These are phyloP conservation scores for Adelosebastes latens DNA, from an alignment of 2,797 vertebrate species.

Conservation along the genomic window DNA sequence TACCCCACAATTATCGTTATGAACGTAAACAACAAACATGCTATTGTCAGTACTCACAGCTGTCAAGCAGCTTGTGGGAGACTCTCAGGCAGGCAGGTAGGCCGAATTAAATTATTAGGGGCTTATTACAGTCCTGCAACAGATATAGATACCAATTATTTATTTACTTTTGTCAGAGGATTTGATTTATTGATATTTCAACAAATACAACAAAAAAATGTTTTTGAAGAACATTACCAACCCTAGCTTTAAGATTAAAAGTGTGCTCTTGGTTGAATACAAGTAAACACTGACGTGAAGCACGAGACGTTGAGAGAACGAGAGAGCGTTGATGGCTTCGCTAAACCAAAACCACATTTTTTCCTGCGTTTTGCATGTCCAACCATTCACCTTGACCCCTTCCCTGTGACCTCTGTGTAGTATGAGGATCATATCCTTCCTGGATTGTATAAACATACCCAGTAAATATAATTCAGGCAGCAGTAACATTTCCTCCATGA, in stretches of 20 bases:
- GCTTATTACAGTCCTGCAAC: too few relatives aligned
- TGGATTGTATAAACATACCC: not conserved
- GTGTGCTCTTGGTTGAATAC: not conserved
- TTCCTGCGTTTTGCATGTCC: conserved; percentile 1
- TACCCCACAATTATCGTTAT: too few relatives aligned
- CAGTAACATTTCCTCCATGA: not conserved
- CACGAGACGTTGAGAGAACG: not conserved
- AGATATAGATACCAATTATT: too few relatives aligned
- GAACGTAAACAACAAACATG: too few relatives aligned
- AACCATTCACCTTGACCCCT: not conserved
- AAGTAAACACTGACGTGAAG: not conserved
- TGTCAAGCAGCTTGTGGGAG: too few relatives aligned
- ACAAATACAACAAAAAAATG: too few relatives aligned
- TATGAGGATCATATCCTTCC: not conserved
- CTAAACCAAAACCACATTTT: not conserved
- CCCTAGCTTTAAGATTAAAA: not conserved
- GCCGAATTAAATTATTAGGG: too few relatives aligned
- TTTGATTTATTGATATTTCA: too few relatives aligned
- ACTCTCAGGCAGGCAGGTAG: too few relatives aligned
- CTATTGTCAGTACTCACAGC: too few relatives aligned
- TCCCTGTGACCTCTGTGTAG: not conserved
- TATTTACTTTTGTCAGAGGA: too few relatives aligned
- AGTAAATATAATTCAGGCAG: not conserved
- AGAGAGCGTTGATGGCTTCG: not conserved
- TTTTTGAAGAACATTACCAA: too few relatives aligned